Evolutionary conservation across 37 sponge, comb jelly and placozoan genomes (phyloP).

Genomic region (Crambe crambe): DNA sequence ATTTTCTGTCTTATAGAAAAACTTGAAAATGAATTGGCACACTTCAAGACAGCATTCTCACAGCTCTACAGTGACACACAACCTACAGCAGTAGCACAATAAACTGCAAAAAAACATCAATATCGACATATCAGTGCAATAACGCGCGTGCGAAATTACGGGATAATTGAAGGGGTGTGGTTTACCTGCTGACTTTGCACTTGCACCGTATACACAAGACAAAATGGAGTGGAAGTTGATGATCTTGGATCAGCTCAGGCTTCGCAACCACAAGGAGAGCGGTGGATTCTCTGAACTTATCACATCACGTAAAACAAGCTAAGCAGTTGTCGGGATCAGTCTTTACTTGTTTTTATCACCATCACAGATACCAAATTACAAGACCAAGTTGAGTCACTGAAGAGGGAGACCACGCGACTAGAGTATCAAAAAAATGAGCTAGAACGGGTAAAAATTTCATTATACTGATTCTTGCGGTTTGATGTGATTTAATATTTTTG

Average conservation of each 20-base stretch:
- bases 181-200: too few species aligned
- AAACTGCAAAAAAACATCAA: not conserved
- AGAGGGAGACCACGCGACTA: conserved; percentile 31
- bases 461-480: not conserved
- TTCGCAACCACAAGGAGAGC: conserved; percentile 40
- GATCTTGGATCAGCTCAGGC: conserved; percentile 40
- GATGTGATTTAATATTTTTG: not conserved
- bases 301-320: conserved; percentile 33
- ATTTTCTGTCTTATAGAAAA: conserved; percentile 21
- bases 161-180: too few species aligned
- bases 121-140: too few species aligned
- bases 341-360: not conserved
- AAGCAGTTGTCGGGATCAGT: not conserved
- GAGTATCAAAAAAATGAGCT: conserved; percentile 61
- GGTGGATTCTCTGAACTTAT: conserved; percentile 55
- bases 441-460: conserved; percentile 20
- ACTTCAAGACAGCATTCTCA: conserved; percentile 56
- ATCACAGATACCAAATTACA: conserved; percentile 46
- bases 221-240: conserved; percentile 34
- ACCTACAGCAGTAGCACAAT: not conserved
- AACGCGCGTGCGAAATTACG: too few species aligned
- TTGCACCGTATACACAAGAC: too few species aligned
- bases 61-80: conserved; percentile 39
- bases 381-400: conserved; percentile 39
- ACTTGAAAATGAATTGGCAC: conserved; percentile 56